These are phyloP conservation scores for Lynx canadensis DNA, from an alignment of 2,113 vertebrate species.

Conservation along the genomic window DNA sequence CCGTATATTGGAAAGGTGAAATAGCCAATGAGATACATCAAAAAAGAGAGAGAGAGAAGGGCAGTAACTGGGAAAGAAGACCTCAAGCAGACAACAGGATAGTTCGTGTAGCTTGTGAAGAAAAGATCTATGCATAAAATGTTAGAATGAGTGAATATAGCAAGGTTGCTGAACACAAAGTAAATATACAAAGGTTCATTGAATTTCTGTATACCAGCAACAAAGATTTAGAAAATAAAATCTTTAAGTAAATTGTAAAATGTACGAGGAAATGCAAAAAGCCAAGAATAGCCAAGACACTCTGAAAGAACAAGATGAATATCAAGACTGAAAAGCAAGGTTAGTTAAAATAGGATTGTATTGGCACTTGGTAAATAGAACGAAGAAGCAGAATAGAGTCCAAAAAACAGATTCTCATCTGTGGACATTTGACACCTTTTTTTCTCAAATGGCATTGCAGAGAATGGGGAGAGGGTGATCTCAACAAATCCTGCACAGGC, in stretches of 20 bases:
- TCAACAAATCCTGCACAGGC: background rate
- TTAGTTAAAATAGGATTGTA: too few relatives aligned
- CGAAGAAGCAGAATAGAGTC: background rate
- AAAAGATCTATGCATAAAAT: fast-evolving
- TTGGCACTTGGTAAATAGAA: background rate
- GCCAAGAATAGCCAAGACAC: background rate
- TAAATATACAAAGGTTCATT: fast-evolving
- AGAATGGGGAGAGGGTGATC: background rate
- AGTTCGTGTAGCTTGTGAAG: too few relatives aligned
- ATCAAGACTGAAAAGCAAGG: background rate
- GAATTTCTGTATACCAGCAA: background rate
- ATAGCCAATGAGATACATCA: too few relatives aligned
- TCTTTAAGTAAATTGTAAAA: background rate
- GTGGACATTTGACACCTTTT: fast-evolving
- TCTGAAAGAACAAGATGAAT: background rate
- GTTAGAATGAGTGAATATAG: background rate
- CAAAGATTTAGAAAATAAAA: background rate
- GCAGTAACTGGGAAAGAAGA: background rate
- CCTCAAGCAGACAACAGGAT: background rate
- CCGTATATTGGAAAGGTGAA: background rate
- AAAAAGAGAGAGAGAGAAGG: background rate
- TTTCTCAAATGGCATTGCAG: background rate
- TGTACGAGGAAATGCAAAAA: background rate
- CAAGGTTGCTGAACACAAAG: background rate
- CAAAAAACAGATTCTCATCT: background rate